Evolutionary conservation across 2,113 vertebrate species (phyloP), one percentile per base, ranked within the genome.

Genomic region (Corythornis madagascariensis): DNA sequence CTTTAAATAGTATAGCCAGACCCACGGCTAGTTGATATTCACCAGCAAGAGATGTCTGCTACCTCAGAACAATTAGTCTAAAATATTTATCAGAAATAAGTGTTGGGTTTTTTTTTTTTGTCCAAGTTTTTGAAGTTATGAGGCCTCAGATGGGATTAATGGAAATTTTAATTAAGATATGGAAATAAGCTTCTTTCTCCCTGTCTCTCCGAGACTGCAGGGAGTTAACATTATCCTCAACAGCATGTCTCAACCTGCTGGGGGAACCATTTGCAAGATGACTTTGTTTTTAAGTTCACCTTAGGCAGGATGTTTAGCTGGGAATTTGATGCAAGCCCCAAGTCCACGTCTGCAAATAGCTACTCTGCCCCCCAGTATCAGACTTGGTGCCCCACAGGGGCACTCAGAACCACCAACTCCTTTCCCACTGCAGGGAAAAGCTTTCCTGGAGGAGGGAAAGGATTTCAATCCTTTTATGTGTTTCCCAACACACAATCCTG

Each of bases 121-220:
- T 92, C 89, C 95, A 91, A 94, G 90, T 95, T 96, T 96, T 94
- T 94, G 95, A 96, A 97, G 95, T 96, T 96, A 94, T 73, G 94
- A 95, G 93, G 95, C 91, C 94, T 96, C 96, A 96, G 96, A 97
- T 96, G 96, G 96, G 96, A 97, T 97, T 97, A 97, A 97, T 96
- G 90, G 96, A 97, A 97, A 97, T 94, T 95, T 96, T 97, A 97
- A 97, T 97, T 97, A 97, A 97, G 96, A 96, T 97, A 97, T 96
- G 97, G 96, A 97, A 97, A 97, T 97, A 95, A 97, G 96, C 95
- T 94, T 86, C 95, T 96, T 95, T 96, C 95, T 93, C 92, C 96
- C 95, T 83, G 87, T 91, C 90, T 93, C 83, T 92, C 82, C 40
- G 88, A 94, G 88, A 70, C 96, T 96, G 91, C 88, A 61, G 93